A percentile compares a stretch with the other conserved stretches of the same genome.
Conservation (phyloP, 1,140 invertebrate genomes). For the Drosophila pruinosa region DNA sequence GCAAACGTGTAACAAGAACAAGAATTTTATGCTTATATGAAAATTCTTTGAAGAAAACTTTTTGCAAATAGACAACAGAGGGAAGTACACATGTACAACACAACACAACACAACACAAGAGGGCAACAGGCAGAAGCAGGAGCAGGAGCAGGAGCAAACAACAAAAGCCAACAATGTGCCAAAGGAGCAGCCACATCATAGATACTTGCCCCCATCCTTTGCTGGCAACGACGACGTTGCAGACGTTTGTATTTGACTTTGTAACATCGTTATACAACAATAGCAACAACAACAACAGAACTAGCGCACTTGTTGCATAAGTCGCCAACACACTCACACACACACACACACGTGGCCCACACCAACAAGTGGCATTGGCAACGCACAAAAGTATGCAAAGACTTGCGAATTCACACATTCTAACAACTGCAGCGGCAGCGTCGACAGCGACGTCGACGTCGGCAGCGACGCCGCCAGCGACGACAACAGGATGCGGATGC, state of each 20-base stretch:
- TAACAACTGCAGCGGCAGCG: constrained; percentile 49
- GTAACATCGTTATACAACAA: constrained; percentile 76
- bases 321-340: constrained; percentile 42
- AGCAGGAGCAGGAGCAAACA: constrained; percentile 38
- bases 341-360: constrained; percentile 20
- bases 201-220: neutral
- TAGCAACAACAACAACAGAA: constrained; percentile 43
- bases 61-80: constrained; percentile 47
- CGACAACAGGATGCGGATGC: neutral
- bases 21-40: constrained; percentile 49
- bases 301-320: constrained; percentile 77
- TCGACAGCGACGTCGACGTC: neutral
- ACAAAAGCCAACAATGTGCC: constrained; percentile 55
- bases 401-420: constrained; percentile 73
- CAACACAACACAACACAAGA: constrained; percentile 5
- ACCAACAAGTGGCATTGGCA: constrained; percentile 66
- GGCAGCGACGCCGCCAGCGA: constrained; percentile 17
- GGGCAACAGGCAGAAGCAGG: neutral
- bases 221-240: constrained; percentile 37
- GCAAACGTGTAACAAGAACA: constrained; percentile 51
- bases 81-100: constrained; percentile 36
- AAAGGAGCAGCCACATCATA: constrained; percentile 58
- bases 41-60: constrained; percentile 50
- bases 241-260: constrained; percentile 78
- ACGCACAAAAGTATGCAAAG: constrained; percentile 79